Conservation (phyloP, 2,888 invertebrate species). For the Serripes groenlandicus region DNA sequence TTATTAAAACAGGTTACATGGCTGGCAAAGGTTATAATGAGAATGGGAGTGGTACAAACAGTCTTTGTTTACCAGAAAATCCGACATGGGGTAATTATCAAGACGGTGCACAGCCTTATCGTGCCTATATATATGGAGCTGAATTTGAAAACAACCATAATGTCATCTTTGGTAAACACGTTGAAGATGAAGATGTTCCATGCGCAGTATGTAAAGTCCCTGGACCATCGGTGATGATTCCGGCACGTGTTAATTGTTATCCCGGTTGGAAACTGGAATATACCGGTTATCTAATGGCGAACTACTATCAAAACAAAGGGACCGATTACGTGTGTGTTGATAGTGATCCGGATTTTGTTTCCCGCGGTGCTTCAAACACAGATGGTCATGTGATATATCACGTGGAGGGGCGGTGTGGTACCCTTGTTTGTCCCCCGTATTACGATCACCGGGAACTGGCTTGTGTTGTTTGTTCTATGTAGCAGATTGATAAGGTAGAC, state of each 20-base stretch:
- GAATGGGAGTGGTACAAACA: too few relatives aligned
- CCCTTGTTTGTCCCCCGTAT: slow-evolving; percentile 4
- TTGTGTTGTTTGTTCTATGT: not conserved
- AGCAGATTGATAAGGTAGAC: too few relatives aligned
- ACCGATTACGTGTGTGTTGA: not conserved
- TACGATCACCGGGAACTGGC: not conserved
- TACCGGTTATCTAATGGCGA: slow-evolving; percentile 4
- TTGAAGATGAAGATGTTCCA: not conserved
- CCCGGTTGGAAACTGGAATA: slow-evolving; percentile 2
- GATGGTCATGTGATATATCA: not conserved
- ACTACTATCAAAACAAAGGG: not conserved
- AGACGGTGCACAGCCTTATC: too few relatives aligned
- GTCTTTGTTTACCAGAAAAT: too few relatives aligned
- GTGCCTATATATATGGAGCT: too few relatives aligned
- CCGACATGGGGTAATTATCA: too few relatives aligned
- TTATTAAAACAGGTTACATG: too few relatives aligned
- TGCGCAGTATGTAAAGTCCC: slow-evolving; percentile 18
- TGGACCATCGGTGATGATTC: slow-evolving; percentile 4
- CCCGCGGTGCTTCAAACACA: not conserved
- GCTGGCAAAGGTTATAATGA: too few relatives aligned
- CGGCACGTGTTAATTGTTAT: slow-evolving; percentile 2
- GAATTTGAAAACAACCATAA: too few relatives aligned
- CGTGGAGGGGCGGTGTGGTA: not conserved
- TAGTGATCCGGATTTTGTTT: slow-evolving; percentile 5
- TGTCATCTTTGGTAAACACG: too few relatives aligned